phyloP scores from a whole-genome alignment of 2,888 invertebrate genomes.

The Macrostomum cliftonense region DNA sequence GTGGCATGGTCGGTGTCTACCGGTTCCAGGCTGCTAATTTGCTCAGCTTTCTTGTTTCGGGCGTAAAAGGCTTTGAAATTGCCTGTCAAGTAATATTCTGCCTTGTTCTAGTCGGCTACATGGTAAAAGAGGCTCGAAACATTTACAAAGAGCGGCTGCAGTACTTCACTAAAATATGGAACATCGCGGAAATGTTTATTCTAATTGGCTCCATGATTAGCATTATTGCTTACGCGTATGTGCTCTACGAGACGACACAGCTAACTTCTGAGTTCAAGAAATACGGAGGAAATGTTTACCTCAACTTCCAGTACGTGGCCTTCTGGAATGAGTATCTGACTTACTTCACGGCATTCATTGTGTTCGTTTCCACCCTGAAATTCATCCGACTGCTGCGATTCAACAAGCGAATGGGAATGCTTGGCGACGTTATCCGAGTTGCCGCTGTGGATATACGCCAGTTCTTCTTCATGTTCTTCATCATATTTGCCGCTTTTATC shows the following conservation, averaged over 20 bases:
- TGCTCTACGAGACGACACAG: constrained; percentile 22
- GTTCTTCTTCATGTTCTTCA: constrained; percentile 31
- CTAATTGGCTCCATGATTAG: constrained; percentile 17
- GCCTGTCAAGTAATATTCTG: constrained; percentile 18
- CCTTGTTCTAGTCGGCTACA: constrained; percentile 30
- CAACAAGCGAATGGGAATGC: constrained; percentile 30
- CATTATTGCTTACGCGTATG: constrained; percentile 19
- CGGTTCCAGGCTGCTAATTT: constrained; percentile 32
- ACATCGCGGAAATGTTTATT: constrained; percentile 17
- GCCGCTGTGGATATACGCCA: constrained; percentile 23
- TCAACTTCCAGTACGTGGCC: constrained; percentile 37
- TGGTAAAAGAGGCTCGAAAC: constrained; percentile 24
- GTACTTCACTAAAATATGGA: constrained; percentile 25
- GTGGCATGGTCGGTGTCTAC: constrained; percentile 25
- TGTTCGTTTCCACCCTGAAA: constrained; percentile 41
- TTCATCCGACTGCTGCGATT: constrained; percentile 41
- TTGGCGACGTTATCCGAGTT: constrained; percentile 23
- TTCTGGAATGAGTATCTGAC: constrained; percentile 39
- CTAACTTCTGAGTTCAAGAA: constrained; percentile 35
- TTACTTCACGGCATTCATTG: constrained; percentile 39
- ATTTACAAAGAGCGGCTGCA: constrained; percentile 21
- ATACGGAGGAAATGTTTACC: constrained; percentile 31
- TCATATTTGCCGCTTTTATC: constrained; percentile 32
- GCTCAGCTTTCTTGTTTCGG: constrained; percentile 15
- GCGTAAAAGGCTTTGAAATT: neutral